phyloP scores from a whole-genome alignment of 2,797 vertebrate genomes.

The Amphiprion clarkii region DNA sequence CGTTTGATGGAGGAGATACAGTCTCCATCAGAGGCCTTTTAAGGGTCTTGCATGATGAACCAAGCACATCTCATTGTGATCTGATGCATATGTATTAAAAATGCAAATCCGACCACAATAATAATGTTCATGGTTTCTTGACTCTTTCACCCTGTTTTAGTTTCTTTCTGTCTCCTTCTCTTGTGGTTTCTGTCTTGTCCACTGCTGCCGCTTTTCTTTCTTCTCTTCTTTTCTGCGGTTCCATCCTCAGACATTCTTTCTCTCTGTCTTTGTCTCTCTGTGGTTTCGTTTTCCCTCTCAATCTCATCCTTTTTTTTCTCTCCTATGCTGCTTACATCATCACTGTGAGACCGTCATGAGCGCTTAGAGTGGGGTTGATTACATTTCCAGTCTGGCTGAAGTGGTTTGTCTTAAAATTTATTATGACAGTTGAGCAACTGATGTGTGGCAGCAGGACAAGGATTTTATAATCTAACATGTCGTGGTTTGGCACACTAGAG shows the following conservation, averaged over 20 bases:
- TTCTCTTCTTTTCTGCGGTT: constrained; percentile 21
- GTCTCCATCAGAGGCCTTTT: constrained; percentile 14
- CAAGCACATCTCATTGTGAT: constrained; percentile 12
- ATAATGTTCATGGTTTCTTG: constrained; percentile 21
- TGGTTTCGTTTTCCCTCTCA: constrained; percentile 45
- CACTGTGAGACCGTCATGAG: constrained; percentile 23
- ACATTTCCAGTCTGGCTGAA: constrained; percentile 55
- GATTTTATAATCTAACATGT: constrained; percentile 49
- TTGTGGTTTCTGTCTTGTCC: constrained; percentile 19
- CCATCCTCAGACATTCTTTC: constrained; percentile 31
- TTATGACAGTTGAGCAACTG: constrained; percentile 49
- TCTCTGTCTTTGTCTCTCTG: constrained; percentile 31
- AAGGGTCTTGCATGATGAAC: constrained; percentile 13
- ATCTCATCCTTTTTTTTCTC: neutral
- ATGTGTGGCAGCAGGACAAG: constrained; percentile 55
- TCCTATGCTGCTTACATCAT: constrained; percentile 40
- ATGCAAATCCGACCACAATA: constrained; percentile 35
- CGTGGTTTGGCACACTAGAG: constrained; percentile 16
- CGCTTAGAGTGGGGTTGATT: constrained; percentile 39
- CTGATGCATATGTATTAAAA: constrained; percentile 11
- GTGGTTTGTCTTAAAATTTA: constrained; percentile 39
- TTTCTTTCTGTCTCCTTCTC: neutral
- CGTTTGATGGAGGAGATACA: constrained; percentile 44
- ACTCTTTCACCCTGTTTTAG: neutral
- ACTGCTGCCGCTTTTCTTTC: constrained; percentile 14